phyloP scores from a whole-genome alignment of 2,888 invertebrate genomes.

The Stomorhina lunata region DNA sequence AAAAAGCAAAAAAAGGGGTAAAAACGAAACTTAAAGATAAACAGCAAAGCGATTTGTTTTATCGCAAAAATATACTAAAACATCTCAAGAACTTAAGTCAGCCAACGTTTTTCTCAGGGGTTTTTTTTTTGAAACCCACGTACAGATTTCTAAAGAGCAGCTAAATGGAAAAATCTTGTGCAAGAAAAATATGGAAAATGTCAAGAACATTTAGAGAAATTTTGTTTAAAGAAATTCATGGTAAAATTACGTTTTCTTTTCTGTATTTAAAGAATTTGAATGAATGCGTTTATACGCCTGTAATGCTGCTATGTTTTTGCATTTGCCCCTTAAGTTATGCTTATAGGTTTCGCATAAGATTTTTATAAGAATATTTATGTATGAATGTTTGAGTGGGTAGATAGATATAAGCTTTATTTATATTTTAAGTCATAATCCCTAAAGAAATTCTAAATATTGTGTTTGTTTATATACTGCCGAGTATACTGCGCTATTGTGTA shows the following conservation, averaged over 20 bases:
- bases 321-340: constrained; percentile 23
- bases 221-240: background rate
- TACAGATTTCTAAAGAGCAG: background rate
- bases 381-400: background rate
- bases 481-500: background rate
- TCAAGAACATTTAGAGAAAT: constrained; percentile 48
- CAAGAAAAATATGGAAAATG: constrained; percentile 35
- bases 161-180: background rate
- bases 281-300: constrained; percentile 22
- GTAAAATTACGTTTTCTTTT: background rate
- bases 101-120: background rate
- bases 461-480: too few relatives aligned
- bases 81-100: background rate
- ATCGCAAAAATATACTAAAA: constrained; percentile 38
- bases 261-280: background rate
- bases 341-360: too few relatives aligned
- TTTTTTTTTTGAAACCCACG: background rate
- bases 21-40: constrained; percentile 28
- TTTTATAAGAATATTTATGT: background rate
- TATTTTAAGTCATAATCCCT: background rate
- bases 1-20: background rate
- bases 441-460: background rate
- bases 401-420: background rate
- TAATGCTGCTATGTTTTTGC: background rate
- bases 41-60: constrained; percentile 39